These are phyloP conservation scores for Coregonus clupeaformis DNA, from an alignment of 2,113 vertebrate species.

Conservation along the genomic window DNA sequence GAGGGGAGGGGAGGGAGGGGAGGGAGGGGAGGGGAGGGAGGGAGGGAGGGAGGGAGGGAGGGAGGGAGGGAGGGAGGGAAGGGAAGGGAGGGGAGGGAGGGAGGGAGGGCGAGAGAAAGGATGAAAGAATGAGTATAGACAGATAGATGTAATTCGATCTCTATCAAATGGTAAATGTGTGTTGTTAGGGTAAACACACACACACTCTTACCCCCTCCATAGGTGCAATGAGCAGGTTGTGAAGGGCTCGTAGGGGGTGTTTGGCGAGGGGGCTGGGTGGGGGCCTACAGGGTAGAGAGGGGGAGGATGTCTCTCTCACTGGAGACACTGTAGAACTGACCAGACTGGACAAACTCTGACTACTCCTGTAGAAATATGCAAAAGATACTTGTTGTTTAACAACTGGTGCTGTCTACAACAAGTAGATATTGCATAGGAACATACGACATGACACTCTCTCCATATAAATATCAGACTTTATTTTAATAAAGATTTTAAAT, in stretches of 20 bases:
- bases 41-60: background rate
- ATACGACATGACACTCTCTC: no score
- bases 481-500: no score
- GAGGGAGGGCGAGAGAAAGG: constrained; percentile 14
- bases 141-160: background rate
- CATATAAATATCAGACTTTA: no score
- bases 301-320: constrained; percentile 78
- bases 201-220: constrained; percentile 89
- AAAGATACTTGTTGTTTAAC: no score
- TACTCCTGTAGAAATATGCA: constrained; percentile 78
- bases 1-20: constrained; percentile 5
- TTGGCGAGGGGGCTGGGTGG: constrained; percentile 68
- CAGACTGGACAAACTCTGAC: constrained; percentile 88
- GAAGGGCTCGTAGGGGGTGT: constrained; percentile 85
- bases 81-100: no score
- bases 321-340: constrained; percentile 81
- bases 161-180: no score
- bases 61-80: background rate
- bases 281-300: constrained; percentile 59
- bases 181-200: background rate
- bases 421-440: no score
- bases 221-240: constrained; percentile 89
- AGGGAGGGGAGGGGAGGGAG: background rate
- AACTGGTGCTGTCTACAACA: no score
- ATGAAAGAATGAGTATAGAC: background rate